Percentiles rank a stretch among this genome's conserved stretches.
These are phyloP conservation scores for Lagocephalus sceleratus DNA, from an alignment of 2,797 vertebrate species.

Conservation along the genomic window DNA sequence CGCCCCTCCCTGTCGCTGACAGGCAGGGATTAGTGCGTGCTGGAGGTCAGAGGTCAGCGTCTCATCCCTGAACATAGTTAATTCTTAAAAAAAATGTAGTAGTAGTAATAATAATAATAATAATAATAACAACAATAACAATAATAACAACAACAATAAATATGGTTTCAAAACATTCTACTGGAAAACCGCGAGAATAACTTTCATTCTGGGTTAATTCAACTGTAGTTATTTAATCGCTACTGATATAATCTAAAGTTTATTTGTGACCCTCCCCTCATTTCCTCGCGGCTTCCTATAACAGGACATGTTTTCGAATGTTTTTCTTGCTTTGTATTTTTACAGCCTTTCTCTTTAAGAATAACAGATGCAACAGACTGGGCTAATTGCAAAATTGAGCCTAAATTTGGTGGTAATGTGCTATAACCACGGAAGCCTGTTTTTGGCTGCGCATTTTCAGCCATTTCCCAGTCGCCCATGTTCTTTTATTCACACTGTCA, in stretches of 20 bases:
- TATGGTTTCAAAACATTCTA: too few species aligned
- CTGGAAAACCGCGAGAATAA: background rate
- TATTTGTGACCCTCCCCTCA: slow-evolving; percentile 28
- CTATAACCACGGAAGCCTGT: background rate
- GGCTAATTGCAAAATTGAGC: too few species aligned
- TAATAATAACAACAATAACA: background rate
- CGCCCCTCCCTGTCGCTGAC: slow-evolving; percentile 11
- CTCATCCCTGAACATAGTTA: slow-evolving; percentile 19
- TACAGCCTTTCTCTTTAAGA: too few species aligned
- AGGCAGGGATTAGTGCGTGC: slow-evolving; percentile 37
- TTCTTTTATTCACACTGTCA: background rate
- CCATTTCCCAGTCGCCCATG: background rate
- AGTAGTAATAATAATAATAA: background rate
- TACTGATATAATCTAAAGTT: slow-evolving; percentile 12
- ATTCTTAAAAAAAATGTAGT: background rate
- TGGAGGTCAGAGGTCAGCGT: slow-evolving; percentile 25
- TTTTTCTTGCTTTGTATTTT: background rate
- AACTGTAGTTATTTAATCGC: slow-evolving; percentile 9
- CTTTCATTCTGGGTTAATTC: background rate
- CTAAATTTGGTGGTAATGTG: too few species aligned
- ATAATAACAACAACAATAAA: too few species aligned
- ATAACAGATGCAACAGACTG: too few species aligned
- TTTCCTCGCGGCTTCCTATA: slow-evolving; percentile 34
- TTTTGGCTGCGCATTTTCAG: background rate
- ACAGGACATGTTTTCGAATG: slow-evolving; percentile 20